Conservation (phyloP, 1,140 invertebrate genomes). For the Dendrolimus kikuchii region DNA sequence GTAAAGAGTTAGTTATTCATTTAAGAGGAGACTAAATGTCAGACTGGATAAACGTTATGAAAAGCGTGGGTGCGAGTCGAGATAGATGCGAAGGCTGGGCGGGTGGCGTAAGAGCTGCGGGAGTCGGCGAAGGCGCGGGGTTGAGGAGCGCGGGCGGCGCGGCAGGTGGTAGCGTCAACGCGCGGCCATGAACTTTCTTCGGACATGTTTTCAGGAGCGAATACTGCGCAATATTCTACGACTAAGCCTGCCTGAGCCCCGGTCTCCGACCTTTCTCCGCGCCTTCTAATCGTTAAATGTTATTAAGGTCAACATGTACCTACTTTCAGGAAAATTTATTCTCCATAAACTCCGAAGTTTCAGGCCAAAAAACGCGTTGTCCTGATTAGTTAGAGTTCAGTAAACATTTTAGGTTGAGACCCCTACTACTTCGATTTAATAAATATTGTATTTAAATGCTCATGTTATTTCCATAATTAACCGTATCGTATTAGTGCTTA, state of each 20-base stretch:
- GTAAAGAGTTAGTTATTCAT: constrained; percentile 16
- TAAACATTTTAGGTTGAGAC: too few relatives aligned
- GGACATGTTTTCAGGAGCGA: constrained; percentile 66
- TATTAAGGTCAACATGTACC: background rate
- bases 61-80: constrained; percentile 29
- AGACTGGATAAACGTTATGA: constrained; percentile 18
- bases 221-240: constrained; percentile 62
- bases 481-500: background rate
- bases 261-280: constrained; percentile 8
- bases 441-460: too few relatives aligned
- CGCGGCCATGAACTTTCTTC: constrained; percentile 70
- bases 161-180: constrained; percentile 58
- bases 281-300: constrained; percentile 11
- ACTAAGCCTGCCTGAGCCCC: constrained; percentile 19
- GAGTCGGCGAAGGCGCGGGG: constrained; percentile 5
- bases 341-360: too few relatives aligned
- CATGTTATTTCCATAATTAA: background rate
- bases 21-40: constrained; percentile 15
- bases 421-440: too few relatives aligned
- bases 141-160: constrained; percentile 29
- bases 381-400: too few relatives aligned
- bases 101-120: constrained; percentile 14
- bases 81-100: constrained; percentile 17
- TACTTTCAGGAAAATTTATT: too few relatives aligned
- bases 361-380: too few relatives aligned